Base-by-base conservation (phyloP, 1,140 invertebrate genomes). In the Habropoda laboriosa region DNA sequence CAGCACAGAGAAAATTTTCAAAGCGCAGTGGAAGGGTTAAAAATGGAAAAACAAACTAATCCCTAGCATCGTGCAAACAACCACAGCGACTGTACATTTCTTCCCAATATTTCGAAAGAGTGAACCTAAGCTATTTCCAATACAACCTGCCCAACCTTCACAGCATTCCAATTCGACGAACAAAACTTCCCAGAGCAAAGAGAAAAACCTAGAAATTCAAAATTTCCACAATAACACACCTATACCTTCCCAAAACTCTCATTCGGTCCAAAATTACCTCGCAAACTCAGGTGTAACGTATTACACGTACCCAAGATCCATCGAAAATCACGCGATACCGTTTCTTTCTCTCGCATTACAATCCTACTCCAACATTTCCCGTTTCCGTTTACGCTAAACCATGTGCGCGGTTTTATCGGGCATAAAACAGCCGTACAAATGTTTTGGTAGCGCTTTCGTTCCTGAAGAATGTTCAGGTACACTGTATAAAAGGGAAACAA, bases 341-440 rank as follows among this genome's bases (percentile, higher is more conserved):
- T 24, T 51, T n/a, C n/a, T n/a, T 68, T 38, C 10, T 32, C 35
- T 27, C 5, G 8, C 21, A n/a, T 53, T 38, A n/a, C 40, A 70
- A 70, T 57, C 42, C 7, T 18, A 30, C 21, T 30, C n/a, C 27
- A 51, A 47, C 55, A n/a, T 73, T 73, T 49, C 72, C 57, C 27
- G 53, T 63, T 63, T 30, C 12, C 32, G 32, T 64, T 63, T 47
- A 21, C 18, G 21, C 18, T 10, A 42, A 58, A 42, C 24, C n/a
- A 7, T 18, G n/a, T 12, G 5, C 1, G 21, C 27, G 13, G 53
- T 47, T 61, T 21, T 18, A 38, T 70, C 38, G 40, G 7, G 45
- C 12, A n/a, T 38, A 47, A 38, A 64, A 63, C 35, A 64, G 18
- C 35, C 32, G 35, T 18, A n/a, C 53, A 40, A 51, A 40, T n/a